Evolutionary conservation across 35 echinoderm and acorn worm genomes (phyloP).

Genomic region (Ptychodera flava): DNA sequence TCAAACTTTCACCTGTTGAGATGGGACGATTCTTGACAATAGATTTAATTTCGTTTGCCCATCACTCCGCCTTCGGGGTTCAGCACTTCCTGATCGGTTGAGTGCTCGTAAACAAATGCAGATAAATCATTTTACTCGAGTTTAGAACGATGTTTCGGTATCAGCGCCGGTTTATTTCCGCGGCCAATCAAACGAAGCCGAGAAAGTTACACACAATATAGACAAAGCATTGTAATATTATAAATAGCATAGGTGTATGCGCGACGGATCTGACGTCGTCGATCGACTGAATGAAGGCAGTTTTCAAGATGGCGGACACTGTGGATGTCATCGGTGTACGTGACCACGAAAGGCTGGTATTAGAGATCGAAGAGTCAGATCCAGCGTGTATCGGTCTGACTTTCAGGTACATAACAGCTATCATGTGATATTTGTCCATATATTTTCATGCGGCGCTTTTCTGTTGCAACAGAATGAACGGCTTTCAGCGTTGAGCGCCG

Average conservation of each 20-base stretch:
- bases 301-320: background rate
- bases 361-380: slow-evolving; percentile 93
- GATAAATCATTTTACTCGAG: background rate
- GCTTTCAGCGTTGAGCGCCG: background rate
- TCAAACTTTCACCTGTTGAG: background rate
- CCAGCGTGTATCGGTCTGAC: slow-evolving; percentile 85
- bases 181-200: background rate
- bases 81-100: background rate
- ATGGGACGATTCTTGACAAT: background rate
- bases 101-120: background rate
- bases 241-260: background rate
- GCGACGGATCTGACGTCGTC: slow-evolving; percentile 4
- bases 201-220: background rate
- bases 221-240: background rate
- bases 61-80: background rate
- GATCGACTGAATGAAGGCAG: background rate
- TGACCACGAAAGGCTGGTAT: slow-evolving; percentile 60
- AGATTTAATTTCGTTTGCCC: background rate
- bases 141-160: background rate
- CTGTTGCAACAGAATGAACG: background rate
- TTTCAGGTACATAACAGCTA: slow-evolving; percentile 55
- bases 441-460: background rate
- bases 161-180: background rate
- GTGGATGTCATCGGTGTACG: slow-evolving; percentile 17
- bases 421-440: background rate